Percentiles rank a stretch among this genome's conserved stretches.
phyloP scores from a whole-genome alignment of 2,888 invertebrate genomes.

The Loripinus fragilis region DNA sequence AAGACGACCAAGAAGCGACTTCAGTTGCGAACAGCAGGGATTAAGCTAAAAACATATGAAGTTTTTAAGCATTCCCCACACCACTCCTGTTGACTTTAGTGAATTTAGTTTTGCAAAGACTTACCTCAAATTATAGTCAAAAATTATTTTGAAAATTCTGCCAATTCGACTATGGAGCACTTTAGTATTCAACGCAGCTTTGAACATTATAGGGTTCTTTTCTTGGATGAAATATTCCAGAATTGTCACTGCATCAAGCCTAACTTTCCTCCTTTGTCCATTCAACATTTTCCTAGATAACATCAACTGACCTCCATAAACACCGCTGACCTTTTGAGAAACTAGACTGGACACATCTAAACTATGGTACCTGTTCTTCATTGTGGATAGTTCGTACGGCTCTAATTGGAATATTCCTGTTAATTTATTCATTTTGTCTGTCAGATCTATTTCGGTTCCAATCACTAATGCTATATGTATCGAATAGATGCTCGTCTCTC shows the following conservation, averaged over 20 bases:
- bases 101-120: no score
- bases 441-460: background rate
- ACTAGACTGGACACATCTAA: background rate
- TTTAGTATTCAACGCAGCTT: background rate
- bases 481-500: background rate
- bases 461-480: background rate
- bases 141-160: background rate
- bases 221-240: background rate
- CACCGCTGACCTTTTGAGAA: background rate
- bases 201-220: background rate
- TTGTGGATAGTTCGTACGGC: background rate
- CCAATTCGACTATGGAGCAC: background rate
- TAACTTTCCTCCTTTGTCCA: background rate
- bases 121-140: no score
- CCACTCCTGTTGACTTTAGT: no score
- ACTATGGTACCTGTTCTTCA: background rate
- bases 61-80: no score
- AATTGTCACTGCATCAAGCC: background rate
- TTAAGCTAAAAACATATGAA: no score
- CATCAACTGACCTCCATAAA: background rate
- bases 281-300: background rate
- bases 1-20: no score
- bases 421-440: background rate
- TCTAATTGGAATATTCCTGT: background rate
- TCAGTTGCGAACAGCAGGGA: no score